Base-by-base conservation (phyloP, 2,797 vertebrate species). In the Enteromius afrohamiltoni region DNA sequence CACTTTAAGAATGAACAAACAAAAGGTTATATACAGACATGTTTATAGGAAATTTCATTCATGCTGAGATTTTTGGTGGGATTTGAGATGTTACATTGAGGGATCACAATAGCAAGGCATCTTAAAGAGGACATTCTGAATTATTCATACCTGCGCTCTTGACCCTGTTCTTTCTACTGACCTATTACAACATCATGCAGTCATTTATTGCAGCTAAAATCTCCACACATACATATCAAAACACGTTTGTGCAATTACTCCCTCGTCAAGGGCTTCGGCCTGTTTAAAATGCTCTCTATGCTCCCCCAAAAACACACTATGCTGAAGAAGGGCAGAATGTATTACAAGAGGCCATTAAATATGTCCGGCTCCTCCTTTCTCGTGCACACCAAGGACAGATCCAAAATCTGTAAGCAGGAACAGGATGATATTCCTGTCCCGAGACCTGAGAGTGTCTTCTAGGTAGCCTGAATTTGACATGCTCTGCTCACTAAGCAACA, bases 181-280 rank as follows among this genome's bases (percentile, higher is more conserved):
- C 85, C 88, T 67, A 23, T 85, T 73, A 79, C 42, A 45, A 51
- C 73, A 51, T 76, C 34, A 14, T 83, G 70, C 49, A 73, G 51
- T 75, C 82, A 69, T 79, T 85, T 74, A 77, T 65, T 77, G 55
- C 77, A 62, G 78, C 34, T 62, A 83, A 83, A 65, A 64, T 60
- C 64, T 77, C 60, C 78, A 69, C 53, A 45, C 31, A 79, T 85
- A 76, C 81, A 81, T 86, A 89, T 87, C 81, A 83, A 85, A 81
- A 82, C 75, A 83, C 80, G 45, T 69, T 73, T 47, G 42, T 13
- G 68, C 85, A 82, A 85, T 86, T 87, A 85, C 77, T 79, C 34
- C 3, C 62, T 79, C 75, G 78, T 70, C 86, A 73, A 83, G 69
- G 34, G 68, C 86, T 75, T 77, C 45, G 19, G 71, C 16, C 83